Percentiles rank a stretch among this genome's conserved stretches.
phyloP scores from a whole-genome alignment of 1,140 invertebrate genomes.

The Ridgeia piscesae region DNA sequence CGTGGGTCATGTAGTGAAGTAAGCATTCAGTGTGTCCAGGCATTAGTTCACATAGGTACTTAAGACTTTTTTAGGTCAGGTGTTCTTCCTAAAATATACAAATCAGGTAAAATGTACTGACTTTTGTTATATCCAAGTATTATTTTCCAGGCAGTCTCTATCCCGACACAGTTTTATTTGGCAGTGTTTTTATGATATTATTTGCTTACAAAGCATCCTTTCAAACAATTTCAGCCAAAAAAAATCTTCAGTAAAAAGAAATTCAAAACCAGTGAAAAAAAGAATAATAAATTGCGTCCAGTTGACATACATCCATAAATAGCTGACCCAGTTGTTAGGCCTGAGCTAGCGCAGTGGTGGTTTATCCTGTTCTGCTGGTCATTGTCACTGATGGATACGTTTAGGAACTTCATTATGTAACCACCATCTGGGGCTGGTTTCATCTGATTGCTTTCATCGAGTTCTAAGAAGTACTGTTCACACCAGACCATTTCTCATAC shows the following conservation, averaged over 20 bases:
- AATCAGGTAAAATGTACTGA: background rate
- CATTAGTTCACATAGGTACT: too few relatives aligned
- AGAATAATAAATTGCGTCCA: background rate
- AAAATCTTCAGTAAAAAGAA: background rate
- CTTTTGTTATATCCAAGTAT: too few relatives aligned
- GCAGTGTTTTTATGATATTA: too few relatives aligned
- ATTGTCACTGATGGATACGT: background rate
- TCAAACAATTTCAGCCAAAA: background rate
- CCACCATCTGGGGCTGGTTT: background rate
- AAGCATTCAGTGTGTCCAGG: background rate
- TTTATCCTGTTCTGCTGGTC: background rate
- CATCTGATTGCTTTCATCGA: background rate
- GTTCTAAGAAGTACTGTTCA: background rate
- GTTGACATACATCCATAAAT: background rate
- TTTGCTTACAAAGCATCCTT: background rate
- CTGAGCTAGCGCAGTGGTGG: background rate
- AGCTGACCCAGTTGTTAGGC: background rate
- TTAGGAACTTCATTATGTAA: background rate
- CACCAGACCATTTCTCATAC: background rate
- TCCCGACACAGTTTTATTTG: too few relatives aligned
- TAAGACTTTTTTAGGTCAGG: background rate
- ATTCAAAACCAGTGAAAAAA: background rate
- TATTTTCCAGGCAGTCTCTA: too few relatives aligned
- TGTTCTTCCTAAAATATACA: background rate
- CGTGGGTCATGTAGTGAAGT: background rate